Evolutionary conservation across 2,113 vertebrate genomes (phyloP).

Genomic region (Lonchura striata): DNA sequence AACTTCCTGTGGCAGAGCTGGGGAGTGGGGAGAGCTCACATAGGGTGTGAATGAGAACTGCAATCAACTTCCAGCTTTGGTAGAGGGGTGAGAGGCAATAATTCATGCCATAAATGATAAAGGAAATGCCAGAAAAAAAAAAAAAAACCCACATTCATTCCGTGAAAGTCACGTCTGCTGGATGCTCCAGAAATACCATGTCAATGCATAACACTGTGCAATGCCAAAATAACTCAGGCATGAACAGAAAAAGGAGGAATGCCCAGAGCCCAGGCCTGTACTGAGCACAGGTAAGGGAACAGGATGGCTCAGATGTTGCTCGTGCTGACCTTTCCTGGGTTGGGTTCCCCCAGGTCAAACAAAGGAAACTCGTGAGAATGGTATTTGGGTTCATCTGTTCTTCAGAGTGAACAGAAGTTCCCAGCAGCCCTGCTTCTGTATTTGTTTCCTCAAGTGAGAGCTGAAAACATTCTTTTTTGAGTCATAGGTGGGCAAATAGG

Average conservation of each 20-base stretch:
- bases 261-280: not conserved
- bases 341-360: not conserved
- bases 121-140: not conserved
- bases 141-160: not conserved
- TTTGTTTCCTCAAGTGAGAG: not conserved
- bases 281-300: not conserved
- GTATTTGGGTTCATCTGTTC: not conserved
- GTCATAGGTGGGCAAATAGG: not conserved
- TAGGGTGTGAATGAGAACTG: not conserved
- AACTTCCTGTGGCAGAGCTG: conserved; percentile 38
- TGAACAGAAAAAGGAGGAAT: not conserved
- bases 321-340: not conserved
- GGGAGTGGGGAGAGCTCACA: not conserved
- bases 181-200: conserved; percentile 8
- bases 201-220: not conserved
- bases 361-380: not conserved
- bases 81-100: not conserved
- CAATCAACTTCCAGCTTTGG: conserved; percentile 6
- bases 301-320: not conserved
- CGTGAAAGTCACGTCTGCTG: not conserved
- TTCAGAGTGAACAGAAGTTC: not conserved
- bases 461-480: not conserved
- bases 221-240: not conserved
- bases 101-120: not conserved
- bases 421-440: not conserved